Conservation (phyloP, 2,113 vertebrate genomes). For the Glaucomys volans region DNA sequence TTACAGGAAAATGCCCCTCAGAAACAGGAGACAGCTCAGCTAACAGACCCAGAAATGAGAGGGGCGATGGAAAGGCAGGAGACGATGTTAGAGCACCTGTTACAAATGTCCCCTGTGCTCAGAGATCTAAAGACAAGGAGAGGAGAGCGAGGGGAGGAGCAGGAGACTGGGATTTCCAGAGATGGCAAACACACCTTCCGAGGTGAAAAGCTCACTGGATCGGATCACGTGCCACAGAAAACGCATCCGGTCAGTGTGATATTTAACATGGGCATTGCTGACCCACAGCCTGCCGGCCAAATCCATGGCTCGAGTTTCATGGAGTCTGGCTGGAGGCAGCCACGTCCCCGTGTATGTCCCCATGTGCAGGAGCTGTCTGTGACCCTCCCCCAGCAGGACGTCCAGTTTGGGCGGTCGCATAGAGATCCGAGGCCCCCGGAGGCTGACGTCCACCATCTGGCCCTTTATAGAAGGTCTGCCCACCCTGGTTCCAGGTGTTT, state of each 20-base stretch:
- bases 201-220: fast-evolving
- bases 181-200: fast-evolving
- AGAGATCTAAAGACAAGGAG: neutral
- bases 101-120: fast-evolving
- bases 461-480: fast-evolving
- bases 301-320: fast-evolving
- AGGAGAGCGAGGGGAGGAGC: neutral
- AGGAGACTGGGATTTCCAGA: neutral
- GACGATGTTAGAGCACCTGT: fast-evolving
- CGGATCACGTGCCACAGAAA: fast-evolving
- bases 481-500: fast-evolving
- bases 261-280: fast-evolving
- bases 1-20: fast-evolving
- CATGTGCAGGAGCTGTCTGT: fast-evolving
- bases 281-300: fast-evolving
- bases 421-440: fast-evolving
- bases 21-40: neutral
- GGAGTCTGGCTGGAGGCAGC: fast-evolving
- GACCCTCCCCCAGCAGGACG: fast-evolving
- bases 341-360: fast-evolving
- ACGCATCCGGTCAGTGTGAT: fast-evolving
- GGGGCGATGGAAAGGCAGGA: fast-evolving
- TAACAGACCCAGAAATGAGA: neutral
- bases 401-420: no score
- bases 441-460: fast-evolving